Percentiles rank a stretch among this genome's conserved stretches.
Evolutionary conservation across 2,888 invertebrate genomes (phyloP).

Genomic region (Hirtodrosophila alboralis): DNA sequence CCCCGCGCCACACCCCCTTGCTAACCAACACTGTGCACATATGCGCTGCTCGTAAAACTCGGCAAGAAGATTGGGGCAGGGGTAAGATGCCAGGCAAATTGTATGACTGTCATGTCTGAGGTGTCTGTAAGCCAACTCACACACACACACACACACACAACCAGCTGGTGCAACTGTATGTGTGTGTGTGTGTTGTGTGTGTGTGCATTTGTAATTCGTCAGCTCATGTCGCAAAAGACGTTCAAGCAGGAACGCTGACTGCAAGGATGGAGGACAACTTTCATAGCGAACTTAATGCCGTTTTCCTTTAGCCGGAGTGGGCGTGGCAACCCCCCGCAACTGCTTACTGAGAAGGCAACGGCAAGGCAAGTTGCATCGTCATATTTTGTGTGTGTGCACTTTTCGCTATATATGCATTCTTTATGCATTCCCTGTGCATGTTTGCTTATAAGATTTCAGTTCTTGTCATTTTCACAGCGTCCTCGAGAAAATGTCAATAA

Average conservation of each 20-base stretch:
- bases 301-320: conserved; percentile 22
- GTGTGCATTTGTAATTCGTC: conserved; percentile 69
- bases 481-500: conserved; percentile 67
- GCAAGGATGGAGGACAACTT: conserved; percentile 29
- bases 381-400: conserved; percentile 64
- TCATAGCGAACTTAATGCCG: conserved; percentile 49
- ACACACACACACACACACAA: conserved; percentile 37
- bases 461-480: conserved; percentile 36
- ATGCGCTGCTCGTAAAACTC: conserved; percentile 20
- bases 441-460: conserved; percentile 65
- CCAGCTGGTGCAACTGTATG: conserved; percentile 23
- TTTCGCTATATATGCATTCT: conserved; percentile 70
- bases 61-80: neutral
- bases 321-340: conserved; percentile 9
- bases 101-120: conserved; percentile 57
- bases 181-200: conserved; percentile 15
- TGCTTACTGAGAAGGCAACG: too few species aligned
- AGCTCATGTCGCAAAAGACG: conserved; percentile 50
- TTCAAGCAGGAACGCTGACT: conserved; percentile 16
- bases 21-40: conserved; percentile 1
- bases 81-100: conserved; percentile 46
- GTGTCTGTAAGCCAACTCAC: conserved; percentile 54
- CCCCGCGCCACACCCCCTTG: neutral
- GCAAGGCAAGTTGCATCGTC: conserved; percentile 17
- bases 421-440: conserved; percentile 47